These are phyloP conservation scores for Drosophila ustulata DNA, from an alignment of 2,888 invertebrate species.

Conservation along the genomic window DNA sequence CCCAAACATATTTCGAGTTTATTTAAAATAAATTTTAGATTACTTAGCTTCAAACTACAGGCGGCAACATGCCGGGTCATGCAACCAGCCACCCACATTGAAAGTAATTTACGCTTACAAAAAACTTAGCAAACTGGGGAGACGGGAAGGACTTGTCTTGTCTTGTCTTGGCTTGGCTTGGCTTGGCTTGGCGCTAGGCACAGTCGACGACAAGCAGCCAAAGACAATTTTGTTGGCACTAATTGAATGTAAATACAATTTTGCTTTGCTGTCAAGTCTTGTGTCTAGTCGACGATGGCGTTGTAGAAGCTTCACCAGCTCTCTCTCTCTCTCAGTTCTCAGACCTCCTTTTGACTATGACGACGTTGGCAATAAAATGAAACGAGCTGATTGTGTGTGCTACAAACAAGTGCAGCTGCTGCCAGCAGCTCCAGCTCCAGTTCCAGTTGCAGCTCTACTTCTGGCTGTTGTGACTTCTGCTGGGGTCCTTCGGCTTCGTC, in stretches of 20 bases:
- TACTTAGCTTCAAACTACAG: conserved; percentile 62
- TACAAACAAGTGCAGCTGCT: conserved; percentile 72
- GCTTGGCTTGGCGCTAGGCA: conserved; percentile 41
- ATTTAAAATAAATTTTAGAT: conserved; percentile 81
- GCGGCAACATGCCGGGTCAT: conserved; percentile 51
- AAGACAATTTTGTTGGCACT: conserved; percentile 81
- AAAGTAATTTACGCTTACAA: conserved; percentile 75
- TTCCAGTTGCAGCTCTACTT: conserved; percentile 37
- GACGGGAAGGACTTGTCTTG: background rate
- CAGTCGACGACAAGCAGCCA: conserved; percentile 73
- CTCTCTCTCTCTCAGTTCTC: conserved; percentile 25
- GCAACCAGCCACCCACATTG: conserved; percentile 20
- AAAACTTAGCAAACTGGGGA: conserved; percentile 19
- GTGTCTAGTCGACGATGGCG: conserved; percentile 67
- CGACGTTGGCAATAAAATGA: conserved; percentile 78
- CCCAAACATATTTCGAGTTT: conserved; percentile 78
- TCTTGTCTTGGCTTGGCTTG: conserved; percentile 7
- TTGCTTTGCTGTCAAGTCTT: conserved; percentile 81
- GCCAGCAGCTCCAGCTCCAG: conserved; percentile 33
- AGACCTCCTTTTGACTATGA: conserved; percentile 41
- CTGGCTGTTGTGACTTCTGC: conserved; percentile 18
- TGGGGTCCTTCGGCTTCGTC: conserved; percentile 23
- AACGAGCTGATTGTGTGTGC: conserved; percentile 78
- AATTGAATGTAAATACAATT: conserved; percentile 81
- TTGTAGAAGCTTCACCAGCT: background rate